Conservation (phyloP, 2,888 invertebrate species). For the Parthenolecanium corni region DNA sequence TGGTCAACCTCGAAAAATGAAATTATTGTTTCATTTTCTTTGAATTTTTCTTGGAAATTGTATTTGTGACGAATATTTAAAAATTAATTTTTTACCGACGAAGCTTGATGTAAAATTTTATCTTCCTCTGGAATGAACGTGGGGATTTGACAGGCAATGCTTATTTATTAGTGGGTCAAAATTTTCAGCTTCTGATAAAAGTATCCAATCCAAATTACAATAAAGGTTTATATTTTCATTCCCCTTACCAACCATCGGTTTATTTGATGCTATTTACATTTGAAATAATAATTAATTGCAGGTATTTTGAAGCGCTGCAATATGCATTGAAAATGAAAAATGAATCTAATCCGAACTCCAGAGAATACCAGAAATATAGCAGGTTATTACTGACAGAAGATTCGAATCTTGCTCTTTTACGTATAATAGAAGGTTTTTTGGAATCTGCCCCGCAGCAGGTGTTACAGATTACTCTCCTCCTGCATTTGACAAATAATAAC, state of each 20-base stretch:
- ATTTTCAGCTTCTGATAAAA: too few species aligned
- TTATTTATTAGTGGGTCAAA: too few species aligned
- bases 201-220: slow-evolving; percentile 34
- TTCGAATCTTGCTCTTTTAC: slow-evolving; percentile 61
- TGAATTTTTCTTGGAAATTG: too few species aligned
- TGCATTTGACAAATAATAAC: slow-evolving; percentile 36
- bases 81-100: too few species aligned
- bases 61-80: too few species aligned
- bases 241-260: slow-evolving; percentile 34
- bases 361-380: slow-evolving; percentile 54
- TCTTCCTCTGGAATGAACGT: too few species aligned
- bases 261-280: slow-evolving; percentile 6
- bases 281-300: too few species aligned
- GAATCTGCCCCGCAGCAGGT: slow-evolving; percentile 73
- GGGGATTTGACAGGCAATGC: too few species aligned
- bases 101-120: too few species aligned
- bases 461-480: slow-evolving; percentile 57
- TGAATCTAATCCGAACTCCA: slow-evolving; percentile 46
- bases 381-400: slow-evolving; percentile 65
- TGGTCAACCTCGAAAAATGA: too few species aligned
- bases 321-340: slow-evolving; percentile 55
- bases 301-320: slow-evolving; percentile 39
- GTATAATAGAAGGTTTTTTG: slow-evolving; percentile 67
- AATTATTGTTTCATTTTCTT: too few species aligned
- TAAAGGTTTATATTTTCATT: slow-evolving; percentile 44